Percentiles rank a stretch among this genome's conserved stretches.
These are phyloP conservation scores for Omphaloscelis lunosa DNA, from an alignment of 2,888 invertebrate genomes.

Conservation along the genomic window DNA sequence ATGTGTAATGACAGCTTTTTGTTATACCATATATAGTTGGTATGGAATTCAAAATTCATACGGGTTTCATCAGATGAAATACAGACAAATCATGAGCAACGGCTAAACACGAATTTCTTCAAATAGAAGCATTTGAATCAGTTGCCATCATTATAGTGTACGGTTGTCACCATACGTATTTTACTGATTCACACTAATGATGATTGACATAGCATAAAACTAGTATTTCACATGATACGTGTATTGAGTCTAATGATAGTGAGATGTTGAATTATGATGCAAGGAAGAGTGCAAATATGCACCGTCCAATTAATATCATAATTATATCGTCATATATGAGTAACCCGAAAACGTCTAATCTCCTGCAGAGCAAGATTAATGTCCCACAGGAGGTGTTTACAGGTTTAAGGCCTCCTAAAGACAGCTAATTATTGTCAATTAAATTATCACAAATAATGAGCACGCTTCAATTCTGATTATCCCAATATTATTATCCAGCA, in stretches of 20 bases:
- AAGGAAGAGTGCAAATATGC: not conserved
- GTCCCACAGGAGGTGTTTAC: not conserved
- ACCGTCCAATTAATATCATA: not conserved
- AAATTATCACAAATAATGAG: not conserved
- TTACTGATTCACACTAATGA: not conserved
- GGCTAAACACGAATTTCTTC: not conserved
- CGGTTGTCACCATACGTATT: not conserved
- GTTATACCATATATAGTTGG: no score
- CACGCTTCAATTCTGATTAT: no score
- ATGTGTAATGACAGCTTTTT: constrained; percentile 32
- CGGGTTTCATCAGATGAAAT: not conserved
- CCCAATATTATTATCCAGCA: no score
- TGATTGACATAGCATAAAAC: not conserved
- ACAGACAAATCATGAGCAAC: not conserved
- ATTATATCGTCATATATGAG: not conserved
- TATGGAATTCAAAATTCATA: no score
- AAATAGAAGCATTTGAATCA: not conserved
- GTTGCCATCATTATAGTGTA: not conserved
- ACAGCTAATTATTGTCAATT: not conserved
- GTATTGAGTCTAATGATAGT: not conserved
- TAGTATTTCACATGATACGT: not conserved
- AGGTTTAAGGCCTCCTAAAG: not conserved
- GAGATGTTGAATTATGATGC: not conserved
- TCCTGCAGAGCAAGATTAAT: no score
- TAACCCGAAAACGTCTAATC: not conserved